Percentiles rank a stretch among this genome's conserved stretches.
phyloP scores from a whole-genome alignment of 2,888 invertebrate species.

The Sympetrum striolatum region DNA sequence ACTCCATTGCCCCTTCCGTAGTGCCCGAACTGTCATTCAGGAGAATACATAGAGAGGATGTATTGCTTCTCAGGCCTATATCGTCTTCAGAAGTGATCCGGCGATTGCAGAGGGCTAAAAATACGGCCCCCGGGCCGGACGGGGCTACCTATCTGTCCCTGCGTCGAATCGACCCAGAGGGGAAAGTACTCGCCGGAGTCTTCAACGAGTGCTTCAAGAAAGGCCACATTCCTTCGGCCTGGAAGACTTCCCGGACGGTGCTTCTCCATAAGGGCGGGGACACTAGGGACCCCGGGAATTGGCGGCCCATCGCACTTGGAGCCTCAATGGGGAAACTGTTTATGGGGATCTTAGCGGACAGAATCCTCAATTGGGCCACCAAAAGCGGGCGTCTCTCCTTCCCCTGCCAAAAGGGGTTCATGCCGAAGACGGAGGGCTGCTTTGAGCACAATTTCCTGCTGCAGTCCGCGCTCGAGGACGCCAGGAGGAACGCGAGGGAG shows the following conservation, averaged over 20 bases:
- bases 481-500: conserved; percentile 46
- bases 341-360: conserved; percentile 44
- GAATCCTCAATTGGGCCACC: conserved; percentile 47
- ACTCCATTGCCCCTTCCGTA: neutral
- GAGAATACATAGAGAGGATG: neutral
- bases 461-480: conserved; percentile 52
- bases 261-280: conserved; percentile 51
- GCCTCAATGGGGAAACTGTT: conserved; percentile 50
- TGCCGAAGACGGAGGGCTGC: too few relatives aligned
- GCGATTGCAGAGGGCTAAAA: neutral
- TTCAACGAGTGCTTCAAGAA: conserved; percentile 45
- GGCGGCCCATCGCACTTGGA: conserved; percentile 48
- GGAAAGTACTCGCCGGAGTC: conserved; percentile 1
- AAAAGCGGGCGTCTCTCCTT: conserved; percentile 37
- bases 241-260: conserved; percentile 50
- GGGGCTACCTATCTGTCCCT: conserved; percentile 45
- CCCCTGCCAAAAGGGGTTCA: conserved; percentile 51
- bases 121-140: conserved; percentile 50
- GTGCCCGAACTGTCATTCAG: too few relatives aligned
- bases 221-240: conserved; percentile 47
- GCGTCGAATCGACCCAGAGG: conserved; percentile 44
- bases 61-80: too few relatives aligned
- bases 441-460: conserved; percentile 54
- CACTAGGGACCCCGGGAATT: neutral
- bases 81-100: too few relatives aligned